A percentile compares a stretch with the other conserved stretches of the same genome.
Conservation (phyloP, 2,888 invertebrate genomes). For the Papilio elwesi region DNA sequence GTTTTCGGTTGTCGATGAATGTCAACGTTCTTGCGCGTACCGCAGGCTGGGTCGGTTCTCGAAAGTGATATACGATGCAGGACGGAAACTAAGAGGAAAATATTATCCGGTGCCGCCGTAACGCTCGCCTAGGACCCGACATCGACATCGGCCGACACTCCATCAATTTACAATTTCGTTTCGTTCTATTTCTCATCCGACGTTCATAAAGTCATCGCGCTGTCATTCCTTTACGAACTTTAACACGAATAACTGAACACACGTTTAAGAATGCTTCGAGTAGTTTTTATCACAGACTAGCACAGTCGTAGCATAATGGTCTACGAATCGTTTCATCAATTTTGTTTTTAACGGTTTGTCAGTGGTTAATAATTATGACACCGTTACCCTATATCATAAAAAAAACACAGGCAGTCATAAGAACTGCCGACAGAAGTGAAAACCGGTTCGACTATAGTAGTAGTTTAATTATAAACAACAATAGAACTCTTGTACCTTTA, state of each 20-base stretch:
- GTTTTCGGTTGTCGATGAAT: neutral
- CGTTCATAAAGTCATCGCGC: slow-evolving; percentile 14
- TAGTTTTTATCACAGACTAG: too few species aligned
- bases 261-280: too few species aligned
- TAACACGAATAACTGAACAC: neutral
- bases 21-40: slow-evolving; percentile 3
- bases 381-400: too few species aligned
- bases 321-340: too few species aligned
- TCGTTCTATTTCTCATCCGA: slow-evolving; percentile 18
- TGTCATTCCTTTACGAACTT: neutral
- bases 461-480: too few species aligned
- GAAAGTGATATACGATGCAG: slow-evolving; percentile 12
- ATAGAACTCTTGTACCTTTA: too few species aligned
- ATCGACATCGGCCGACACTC: slow-evolving; percentile 10
- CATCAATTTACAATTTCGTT: slow-evolving; percentile 23
- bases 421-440: too few species aligned
- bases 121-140: neutral
- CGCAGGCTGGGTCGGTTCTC: neutral
- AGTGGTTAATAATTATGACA: too few species aligned
- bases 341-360: too few species aligned
- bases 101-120: slow-evolving; percentile 30
- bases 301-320: too few species aligned
- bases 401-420: too few species aligned
- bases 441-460: too few species aligned
- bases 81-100: slow-evolving; percentile 26